Conservation (phyloP, 2,888 invertebrate species). For the Perdita meconis region DNA sequence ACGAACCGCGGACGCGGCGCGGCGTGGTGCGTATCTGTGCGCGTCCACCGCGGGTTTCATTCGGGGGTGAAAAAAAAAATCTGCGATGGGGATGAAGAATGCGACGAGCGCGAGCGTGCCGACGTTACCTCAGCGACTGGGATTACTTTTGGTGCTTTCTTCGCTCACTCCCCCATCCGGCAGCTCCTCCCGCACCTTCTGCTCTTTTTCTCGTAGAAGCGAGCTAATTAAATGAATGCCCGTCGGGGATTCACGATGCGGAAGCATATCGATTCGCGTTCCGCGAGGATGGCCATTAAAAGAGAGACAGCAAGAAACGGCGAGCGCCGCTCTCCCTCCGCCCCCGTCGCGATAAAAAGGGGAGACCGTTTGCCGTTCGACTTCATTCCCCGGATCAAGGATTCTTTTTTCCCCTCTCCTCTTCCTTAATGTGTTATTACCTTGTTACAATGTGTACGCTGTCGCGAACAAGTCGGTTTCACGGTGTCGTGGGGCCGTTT, state of each 20-base stretch:
- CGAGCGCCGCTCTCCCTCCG: neutral
- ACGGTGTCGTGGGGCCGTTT: too few relatives aligned
- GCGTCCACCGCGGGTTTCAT: neutral
- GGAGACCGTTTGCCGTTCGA: too few relatives aligned
- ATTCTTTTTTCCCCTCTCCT: too few relatives aligned
- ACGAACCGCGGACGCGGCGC: slow-evolving; percentile 20
- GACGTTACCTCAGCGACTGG: neutral
- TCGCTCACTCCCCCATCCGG: too few relatives aligned
- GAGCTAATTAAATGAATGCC: slow-evolving; percentile 37
- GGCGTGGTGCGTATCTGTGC: neutral
- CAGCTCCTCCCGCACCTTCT: too few relatives aligned
- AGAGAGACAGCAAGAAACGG: slow-evolving; percentile 12
- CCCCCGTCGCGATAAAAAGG: neutral
- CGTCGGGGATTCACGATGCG: neutral
- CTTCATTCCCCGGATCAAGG: too few relatives aligned
- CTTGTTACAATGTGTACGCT: too few relatives aligned
- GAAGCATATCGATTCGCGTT: slow-evolving; percentile 45
- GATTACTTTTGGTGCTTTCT: slow-evolving; percentile 12
- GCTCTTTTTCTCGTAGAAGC: neutral
- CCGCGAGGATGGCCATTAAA: slow-evolving; percentile 31
- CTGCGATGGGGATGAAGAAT: too few relatives aligned
- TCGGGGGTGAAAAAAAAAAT: too few relatives aligned
- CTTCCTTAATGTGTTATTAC: too few relatives aligned
- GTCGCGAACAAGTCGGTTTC: too few relatives aligned
- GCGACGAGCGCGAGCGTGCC: neutral